phyloP scores from a whole-genome alignment of 2,888 invertebrate species.

The Cryptocephalus moraei region DNA sequence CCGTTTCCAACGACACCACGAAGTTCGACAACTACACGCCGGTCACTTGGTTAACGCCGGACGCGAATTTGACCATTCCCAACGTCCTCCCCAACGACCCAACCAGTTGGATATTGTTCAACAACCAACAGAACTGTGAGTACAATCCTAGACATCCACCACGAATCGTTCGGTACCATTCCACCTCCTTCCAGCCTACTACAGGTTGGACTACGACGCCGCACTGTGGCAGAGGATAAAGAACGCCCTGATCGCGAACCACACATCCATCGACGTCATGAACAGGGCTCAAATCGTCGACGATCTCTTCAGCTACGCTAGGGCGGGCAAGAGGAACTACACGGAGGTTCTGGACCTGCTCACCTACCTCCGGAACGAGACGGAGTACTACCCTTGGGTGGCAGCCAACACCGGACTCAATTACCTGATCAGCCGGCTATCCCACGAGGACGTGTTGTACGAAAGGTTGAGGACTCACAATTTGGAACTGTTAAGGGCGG shows the following conservation, averaged over 20 bases:
- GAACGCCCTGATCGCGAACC: constrained; percentile 38
- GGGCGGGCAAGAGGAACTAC: constrained; percentile 43
- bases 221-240: constrained; percentile 54
- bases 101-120: constrained; percentile 14
- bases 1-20: constrained; percentile 28
- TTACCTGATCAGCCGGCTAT: constrained; percentile 18
- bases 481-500: no score
- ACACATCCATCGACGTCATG: constrained; percentile 43
- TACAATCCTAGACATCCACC: no score
- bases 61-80: neutral
- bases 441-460: neutral
- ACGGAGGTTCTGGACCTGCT: constrained; percentile 50
- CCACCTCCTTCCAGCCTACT: constrained; percentile 43
- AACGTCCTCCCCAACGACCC: constrained; percentile 3
- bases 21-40: constrained; percentile 34
- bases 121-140: constrained; percentile 14
- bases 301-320: constrained; percentile 58
- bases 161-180: neutral
- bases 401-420: constrained; percentile 46
- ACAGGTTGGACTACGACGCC: constrained; percentile 56
- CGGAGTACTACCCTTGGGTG: constrained; percentile 64
- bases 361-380: constrained; percentile 56
- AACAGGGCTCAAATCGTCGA: constrained; percentile 70
- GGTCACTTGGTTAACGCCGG: constrained; percentile 23
- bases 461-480: neutral